Evolutionary conservation across 92 coral and sea anemone genomes (phyloP), one percentile per base, ranked within the genome.

Genomic region (Epizoanthus scotinus): DNA sequence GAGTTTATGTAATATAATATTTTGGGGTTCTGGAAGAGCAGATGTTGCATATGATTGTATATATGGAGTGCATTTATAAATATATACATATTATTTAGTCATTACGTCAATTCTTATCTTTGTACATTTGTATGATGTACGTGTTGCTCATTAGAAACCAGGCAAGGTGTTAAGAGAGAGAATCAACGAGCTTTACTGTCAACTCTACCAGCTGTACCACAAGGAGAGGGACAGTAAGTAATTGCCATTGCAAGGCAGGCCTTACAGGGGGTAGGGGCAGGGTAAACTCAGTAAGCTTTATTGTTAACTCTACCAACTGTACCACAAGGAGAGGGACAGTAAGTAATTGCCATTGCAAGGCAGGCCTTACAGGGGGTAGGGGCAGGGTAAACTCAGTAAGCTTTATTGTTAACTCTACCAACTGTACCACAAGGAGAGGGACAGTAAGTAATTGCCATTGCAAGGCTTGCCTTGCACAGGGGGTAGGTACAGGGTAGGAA

Each of bases 131-230:
- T 29, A 27, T 64, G 29, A 9, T 29, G 7, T n/a, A n/a, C n/a
- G n/a, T 29, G 13, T 12, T 3, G 6, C 15, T 64, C 40, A n/a
- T 73, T 40, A 95, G 99, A 95, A 95, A 91, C 99, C 99, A 25
- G 95, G 98, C 8, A 95, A 95, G 72, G 91, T 81, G 24, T 78
- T 95, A 74, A 84, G 81, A 38, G 99, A 95, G 27, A 89, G 90
- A 71, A 70, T 95, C 50, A 79, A 66, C 7, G 94, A 91, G 60
- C 84, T 93, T 71, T 84, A 84, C 44, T 87, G 78, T 49, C 93
- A 91, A 66, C 73, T 95, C 58, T 90, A 93, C 34, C 95, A 95
- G 55, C 89, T 93, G 55, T 93, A 83, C 34, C 92, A 87, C 79
- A 91, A 88, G 69, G 97, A 90, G 24, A 90, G 79, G 61, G 97